phyloP scores from a whole-genome alignment of 2,888 invertebrate genomes.

The Dione juno region DNA sequence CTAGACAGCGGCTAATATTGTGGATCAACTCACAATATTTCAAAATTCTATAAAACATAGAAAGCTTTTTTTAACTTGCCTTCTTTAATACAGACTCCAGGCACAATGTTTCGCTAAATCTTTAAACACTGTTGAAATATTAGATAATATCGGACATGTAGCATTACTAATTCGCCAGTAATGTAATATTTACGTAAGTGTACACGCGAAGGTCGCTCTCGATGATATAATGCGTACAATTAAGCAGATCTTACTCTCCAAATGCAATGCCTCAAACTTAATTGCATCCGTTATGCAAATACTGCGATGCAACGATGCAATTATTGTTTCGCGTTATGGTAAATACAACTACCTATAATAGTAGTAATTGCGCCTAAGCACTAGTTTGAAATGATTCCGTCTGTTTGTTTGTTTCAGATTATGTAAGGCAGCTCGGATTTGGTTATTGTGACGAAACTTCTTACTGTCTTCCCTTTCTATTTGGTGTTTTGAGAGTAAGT shows the following conservation, averaged over 20 bases:
- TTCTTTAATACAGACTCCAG: too few species aligned
- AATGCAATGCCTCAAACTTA: conserved; percentile 45
- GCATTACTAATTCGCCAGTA: conserved; percentile 32
- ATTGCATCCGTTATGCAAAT: conserved; percentile 49
- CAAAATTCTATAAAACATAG: too few species aligned
- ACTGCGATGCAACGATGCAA: conserved; percentile 22
- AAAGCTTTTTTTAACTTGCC: too few species aligned
- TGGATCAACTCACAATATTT: too few species aligned
- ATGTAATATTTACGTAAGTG: conserved; percentile 46
- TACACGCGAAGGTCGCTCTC: conserved; percentile 53
- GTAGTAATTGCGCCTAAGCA: conserved; percentile 11
- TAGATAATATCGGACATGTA: conserved; percentile 20
- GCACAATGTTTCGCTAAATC: too few species aligned
- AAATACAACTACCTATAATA: conserved; percentile 17
- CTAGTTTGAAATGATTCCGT: conserved; percentile 22
- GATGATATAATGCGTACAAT: conserved; percentile 48
- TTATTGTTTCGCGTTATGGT: conserved; percentile 29
- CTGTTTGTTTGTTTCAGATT: conserved; percentile 42
- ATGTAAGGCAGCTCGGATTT: conserved; percentile 36
- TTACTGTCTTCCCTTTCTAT: conserved; percentile 34
- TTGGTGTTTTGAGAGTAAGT: conserved; percentile 37
- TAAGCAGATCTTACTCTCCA: conserved; percentile 50
- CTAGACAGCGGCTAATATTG: too few species aligned
- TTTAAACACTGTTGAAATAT: background rate
- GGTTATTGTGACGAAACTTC: conserved; percentile 28